Base-by-base conservation (phyloP, 2,888 invertebrate species). In the Tachina lurida region DNA sequence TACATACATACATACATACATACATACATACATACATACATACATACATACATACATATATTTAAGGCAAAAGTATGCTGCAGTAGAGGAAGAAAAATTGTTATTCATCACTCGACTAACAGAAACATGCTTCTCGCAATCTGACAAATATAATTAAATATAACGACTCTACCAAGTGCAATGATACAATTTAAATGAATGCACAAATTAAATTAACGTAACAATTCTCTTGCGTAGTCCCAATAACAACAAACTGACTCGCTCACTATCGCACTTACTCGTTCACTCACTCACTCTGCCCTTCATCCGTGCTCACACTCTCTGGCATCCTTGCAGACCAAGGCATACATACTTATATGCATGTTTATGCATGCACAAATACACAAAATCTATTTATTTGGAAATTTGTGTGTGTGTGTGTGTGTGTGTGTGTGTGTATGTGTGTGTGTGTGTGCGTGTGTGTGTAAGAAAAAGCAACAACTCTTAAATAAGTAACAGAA, bases 161-260 rank as follows among this genome's bases (percentile, higher is more conserved):
- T 84, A 84, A 84, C 83, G 83, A 78, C 83, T 84, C 83, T 84
- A 78, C 77, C 73, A 84, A 78, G 83, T 84, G 83, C 83, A 84
- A 84, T 84, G 83, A 84, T 84, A 84, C 83, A 84, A 84, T 84
- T 84, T 84, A 84, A 84, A 84, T 84, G 83, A 84, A 84, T 84
- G 83, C 83, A 84, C 77, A 84, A 84, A 84, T 84, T 84, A 84
- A 84, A 84, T 84, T 84, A 84, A 74, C 77, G 83, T 78, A 84
- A 84, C 77, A 84, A 84, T 84, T 78, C 77, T 84, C 73, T 78
- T 67, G 45, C 63, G 54, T 56, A 19, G 71, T 76, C 62, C 75
- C 82, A 75, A 75, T 75, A 75, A 82, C 81, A 56, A 45, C 62
- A 68, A 52, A 19, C 71, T 71, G 3, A 15, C 39, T 52, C 56